Evolutionary conservation across 92 coral and sea anemone genomes (phyloP).

Genomic region (Zoanthus sansibaricus): DNA sequence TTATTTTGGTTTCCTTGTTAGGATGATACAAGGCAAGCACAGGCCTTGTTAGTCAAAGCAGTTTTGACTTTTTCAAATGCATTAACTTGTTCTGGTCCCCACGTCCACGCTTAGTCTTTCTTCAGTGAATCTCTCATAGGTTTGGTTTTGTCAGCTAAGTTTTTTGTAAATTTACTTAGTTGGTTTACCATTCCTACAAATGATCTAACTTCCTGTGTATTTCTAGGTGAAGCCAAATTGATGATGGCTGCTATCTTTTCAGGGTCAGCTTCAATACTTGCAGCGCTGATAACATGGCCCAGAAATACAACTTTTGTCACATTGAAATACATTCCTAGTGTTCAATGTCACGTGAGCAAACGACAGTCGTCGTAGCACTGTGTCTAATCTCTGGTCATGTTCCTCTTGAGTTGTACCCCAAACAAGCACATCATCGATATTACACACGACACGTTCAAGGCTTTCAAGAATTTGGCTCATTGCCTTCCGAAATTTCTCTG

Average conservation of each 20-base stretch:
- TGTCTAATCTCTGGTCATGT: conserved; percentile 57
- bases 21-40: conserved; percentile 66
- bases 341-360: conserved; percentile 54
- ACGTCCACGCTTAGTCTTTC: conserved; percentile 52
- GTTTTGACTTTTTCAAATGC: conserved; percentile 53
- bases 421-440: conserved; percentile 43
- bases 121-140: conserved; percentile 45
- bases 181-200: conserved; percentile 65
- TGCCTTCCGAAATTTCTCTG: conserved; percentile 54
- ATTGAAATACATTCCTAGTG: conserved; percentile 52
- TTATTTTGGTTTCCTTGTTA: conserved; percentile 52
- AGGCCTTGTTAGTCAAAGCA: conserved; percentile 39
- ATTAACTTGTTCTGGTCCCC: conserved; percentile 48
- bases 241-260: conserved; percentile 58
- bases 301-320: conserved; percentile 46
- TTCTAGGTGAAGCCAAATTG: conserved; percentile 38
- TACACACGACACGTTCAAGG: not conserved
- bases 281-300: conserved; percentile 45
- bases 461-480: conserved; percentile 67
- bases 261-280: conserved; percentile 53
- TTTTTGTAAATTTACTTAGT: conserved; percentile 49
- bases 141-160: conserved; percentile 50
- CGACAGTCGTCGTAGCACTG: conserved; percentile 53
- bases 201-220: conserved; percentile 48
- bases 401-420: conserved; percentile 56